Base-by-base conservation (phyloP, 2,888 invertebrate genomes). In the Argyresthia goedartella region DNA sequence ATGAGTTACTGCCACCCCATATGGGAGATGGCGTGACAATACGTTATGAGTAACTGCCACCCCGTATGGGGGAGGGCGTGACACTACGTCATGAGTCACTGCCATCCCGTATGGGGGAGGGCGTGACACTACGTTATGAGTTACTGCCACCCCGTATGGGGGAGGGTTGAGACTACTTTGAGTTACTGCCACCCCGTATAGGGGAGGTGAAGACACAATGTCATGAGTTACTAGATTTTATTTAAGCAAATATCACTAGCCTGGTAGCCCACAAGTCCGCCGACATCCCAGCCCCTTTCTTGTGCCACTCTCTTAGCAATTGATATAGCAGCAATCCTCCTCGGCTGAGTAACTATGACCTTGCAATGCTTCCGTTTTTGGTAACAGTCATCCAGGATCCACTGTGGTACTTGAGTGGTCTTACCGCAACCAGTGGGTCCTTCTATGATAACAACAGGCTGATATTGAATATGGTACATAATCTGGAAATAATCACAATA, bases 391-490 rank as follows among this genome's bases (percentile, higher is more conserved):
- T 98, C 95, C n/a, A 98, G 78, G 57, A 98, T 95, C 81, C 92
- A 97, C 71, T 98, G 98, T 0, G 98, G 97, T 0, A 96, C 94
- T 77, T 95, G 94, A 13, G 87, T 88, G 4, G 97, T 96, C 76
- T 96, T 96, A 14, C 99, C 99, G 72, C 97, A 97, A 0, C 99
- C 99, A 0, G 99, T 98, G 0, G 93, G 92, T 0, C 98, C 98
- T 76, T 96, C 93, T 46, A 99, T 91, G 10, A 99, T 89, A 0
- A 94, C 89, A 0, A 97, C 94, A 51, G 91, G 90, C 69, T 91
- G 92, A 1, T 88, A 84, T 14, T 88, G 81, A 9, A 98, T 90
- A 49, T 89, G 86, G 3, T 88, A 74, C 2, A 96, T 59, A 52
- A 98, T 94, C 89, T 94, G 65, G 8, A 64, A n/a, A 57, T 1